phyloP scores from a whole-genome alignment of 2,113 vertebrate species.

The Crypturellus undulatus region DNA sequence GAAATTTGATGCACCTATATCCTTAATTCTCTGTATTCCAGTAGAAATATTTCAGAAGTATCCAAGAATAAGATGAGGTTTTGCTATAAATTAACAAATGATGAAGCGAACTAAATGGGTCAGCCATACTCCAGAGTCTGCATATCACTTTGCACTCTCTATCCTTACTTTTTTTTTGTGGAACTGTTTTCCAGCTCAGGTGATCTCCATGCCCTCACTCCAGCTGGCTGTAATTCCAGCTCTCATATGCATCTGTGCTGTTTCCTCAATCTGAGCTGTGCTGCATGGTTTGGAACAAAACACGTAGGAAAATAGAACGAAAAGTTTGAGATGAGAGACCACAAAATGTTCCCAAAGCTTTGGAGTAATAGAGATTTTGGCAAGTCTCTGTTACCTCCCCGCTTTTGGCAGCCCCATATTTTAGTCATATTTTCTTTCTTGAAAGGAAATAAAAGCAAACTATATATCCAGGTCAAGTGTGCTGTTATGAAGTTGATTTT shows the following conservation, averaged over 20 bases:
- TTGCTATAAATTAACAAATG: not conserved
- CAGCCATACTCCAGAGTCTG: not conserved
- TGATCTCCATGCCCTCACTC: not conserved
- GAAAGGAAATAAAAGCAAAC: not conserved
- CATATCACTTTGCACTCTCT: not conserved
- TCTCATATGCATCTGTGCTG: not conserved
- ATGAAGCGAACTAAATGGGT: not conserved
- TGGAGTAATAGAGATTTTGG: not conserved
- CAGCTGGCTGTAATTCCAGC: not conserved
- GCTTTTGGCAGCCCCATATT: not conserved
- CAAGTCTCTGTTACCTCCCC: not conserved
- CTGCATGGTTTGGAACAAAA: fast-evolving
- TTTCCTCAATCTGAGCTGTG: not conserved
- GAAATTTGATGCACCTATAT: too few species aligned
- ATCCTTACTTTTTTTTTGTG: not conserved
- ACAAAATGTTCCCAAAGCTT: not conserved
- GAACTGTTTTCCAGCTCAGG: not conserved
- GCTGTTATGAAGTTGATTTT: not conserved
- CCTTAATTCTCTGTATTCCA: not conserved
- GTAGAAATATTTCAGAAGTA: not conserved
- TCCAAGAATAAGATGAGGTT: not conserved
- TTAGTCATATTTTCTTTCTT: not conserved
- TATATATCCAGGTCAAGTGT: not conserved
- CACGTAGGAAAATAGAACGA: not conserved
- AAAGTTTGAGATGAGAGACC: not conserved